phyloP scores from a whole-genome alignment of 2,888 invertebrate genomes.

The Parasteatoda lunata region DNA sequence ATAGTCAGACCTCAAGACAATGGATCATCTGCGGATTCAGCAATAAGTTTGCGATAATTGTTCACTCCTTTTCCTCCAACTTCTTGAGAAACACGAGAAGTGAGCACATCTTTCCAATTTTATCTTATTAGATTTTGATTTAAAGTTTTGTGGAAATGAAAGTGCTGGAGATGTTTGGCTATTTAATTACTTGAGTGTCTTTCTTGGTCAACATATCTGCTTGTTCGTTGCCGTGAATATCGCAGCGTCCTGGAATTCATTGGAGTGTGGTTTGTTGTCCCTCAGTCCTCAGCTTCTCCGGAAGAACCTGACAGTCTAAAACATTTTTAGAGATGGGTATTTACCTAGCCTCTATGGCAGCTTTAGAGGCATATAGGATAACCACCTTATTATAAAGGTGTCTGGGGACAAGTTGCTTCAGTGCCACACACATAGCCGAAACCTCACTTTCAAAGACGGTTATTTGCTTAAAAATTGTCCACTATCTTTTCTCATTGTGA shows the following conservation, averaged over 20 bases:
- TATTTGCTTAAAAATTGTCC: too few relatives aligned
- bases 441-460: too few relatives aligned
- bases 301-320: too few relatives aligned
- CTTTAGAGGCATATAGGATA: background rate
- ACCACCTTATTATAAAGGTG: background rate
- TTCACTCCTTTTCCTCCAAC: constrained; percentile 1
- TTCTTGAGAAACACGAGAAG: constrained; percentile 9
- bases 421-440: too few relatives aligned
- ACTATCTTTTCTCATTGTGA: too few relatives aligned
- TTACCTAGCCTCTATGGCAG: background rate
- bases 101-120: background rate
- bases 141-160: background rate
- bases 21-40: too few relatives aligned
- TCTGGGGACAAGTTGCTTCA: too few relatives aligned
- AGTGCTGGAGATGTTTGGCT: background rate
- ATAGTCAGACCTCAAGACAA: too few relatives aligned
- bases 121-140: background rate
- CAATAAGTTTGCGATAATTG: too few relatives aligned
- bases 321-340: background rate
- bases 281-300: background rate
- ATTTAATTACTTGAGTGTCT: background rate
- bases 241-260: background rate
- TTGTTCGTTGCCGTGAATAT: background rate
- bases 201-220: constrained; percentile 9
- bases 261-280: background rate